These are phyloP conservation scores for Diadumene lineata DNA, from an alignment of 92 coral and sea anemone genomes.

Conservation along the genomic window DNA sequence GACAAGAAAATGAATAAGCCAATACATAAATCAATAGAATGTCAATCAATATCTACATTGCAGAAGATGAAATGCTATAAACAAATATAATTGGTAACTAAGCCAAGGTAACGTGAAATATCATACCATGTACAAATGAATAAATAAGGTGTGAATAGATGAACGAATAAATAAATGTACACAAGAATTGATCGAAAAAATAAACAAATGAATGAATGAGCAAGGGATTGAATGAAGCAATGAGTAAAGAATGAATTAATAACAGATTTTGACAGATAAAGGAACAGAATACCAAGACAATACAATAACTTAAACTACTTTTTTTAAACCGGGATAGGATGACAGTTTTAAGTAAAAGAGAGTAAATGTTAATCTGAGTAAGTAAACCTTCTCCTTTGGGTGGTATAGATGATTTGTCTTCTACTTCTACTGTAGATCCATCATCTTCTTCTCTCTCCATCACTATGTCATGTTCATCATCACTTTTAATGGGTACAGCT, in stretches of 20 bases:
- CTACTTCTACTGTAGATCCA: background rate
- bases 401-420: conserved; percentile 4
- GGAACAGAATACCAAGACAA: background rate
- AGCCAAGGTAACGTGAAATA: no score
- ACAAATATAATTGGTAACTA: no score
- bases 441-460: background rate
- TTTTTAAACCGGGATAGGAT: no score
- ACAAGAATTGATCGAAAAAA: no score
- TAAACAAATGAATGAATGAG: background rate
- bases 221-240: background rate
- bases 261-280: background rate
- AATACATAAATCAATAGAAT: no score
- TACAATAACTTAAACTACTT: no score
- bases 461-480: background rate
- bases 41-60: no score
- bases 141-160: no score
- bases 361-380: background rate
- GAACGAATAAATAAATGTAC: no score
- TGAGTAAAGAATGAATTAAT: background rate
- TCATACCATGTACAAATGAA: no score
- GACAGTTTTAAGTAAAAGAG: background rate
- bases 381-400: conserved; percentile 22
- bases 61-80: no score
- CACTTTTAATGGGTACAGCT: background rate
- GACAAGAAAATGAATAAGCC: no score